These are phyloP conservation scores for Phymatocera aterrima DNA, from an alignment of 2,888 invertebrate genomes.

Conservation along the genomic window DNA sequence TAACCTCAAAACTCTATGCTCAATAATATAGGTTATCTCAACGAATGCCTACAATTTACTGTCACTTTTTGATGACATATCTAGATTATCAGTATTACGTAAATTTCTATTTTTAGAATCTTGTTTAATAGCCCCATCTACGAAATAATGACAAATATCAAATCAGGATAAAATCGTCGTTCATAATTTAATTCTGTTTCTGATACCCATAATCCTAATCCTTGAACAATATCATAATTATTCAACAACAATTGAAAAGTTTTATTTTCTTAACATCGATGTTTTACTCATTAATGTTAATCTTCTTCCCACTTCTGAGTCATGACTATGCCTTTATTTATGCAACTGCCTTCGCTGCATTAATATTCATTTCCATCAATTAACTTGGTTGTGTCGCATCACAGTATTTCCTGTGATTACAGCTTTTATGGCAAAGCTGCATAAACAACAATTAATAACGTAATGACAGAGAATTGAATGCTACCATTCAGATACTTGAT, in stretches of 20 bases:
- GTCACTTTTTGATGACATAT: background rate
- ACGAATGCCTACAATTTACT: background rate
- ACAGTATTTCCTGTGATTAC: constrained; percentile 14
- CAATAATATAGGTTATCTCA: constrained; percentile 28
- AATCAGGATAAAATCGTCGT: background rate
- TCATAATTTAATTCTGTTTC: background rate
- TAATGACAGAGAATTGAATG: background rate
- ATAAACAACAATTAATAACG: constrained; percentile 24
- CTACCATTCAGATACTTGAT: background rate
- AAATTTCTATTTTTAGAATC: background rate
- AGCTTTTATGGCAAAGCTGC: background rate
- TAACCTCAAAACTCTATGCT: background rate
- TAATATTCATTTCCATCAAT: background rate
- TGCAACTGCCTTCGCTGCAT: background rate
- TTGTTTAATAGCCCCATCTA: background rate
- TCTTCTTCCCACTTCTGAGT: background rate
- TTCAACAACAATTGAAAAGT: constrained; percentile 4
- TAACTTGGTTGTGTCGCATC: background rate
- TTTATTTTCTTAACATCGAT: background rate
- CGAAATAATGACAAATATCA: background rate
- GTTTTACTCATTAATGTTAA: background rate
- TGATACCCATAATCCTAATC: constrained; percentile 2
- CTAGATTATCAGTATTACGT: constrained; percentile 9
- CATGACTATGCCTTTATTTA: background rate
- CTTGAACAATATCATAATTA: no score